Base-by-base conservation (phyloP, 2,888 invertebrate species). In the Bembecia ichneumoniformis region DNA sequence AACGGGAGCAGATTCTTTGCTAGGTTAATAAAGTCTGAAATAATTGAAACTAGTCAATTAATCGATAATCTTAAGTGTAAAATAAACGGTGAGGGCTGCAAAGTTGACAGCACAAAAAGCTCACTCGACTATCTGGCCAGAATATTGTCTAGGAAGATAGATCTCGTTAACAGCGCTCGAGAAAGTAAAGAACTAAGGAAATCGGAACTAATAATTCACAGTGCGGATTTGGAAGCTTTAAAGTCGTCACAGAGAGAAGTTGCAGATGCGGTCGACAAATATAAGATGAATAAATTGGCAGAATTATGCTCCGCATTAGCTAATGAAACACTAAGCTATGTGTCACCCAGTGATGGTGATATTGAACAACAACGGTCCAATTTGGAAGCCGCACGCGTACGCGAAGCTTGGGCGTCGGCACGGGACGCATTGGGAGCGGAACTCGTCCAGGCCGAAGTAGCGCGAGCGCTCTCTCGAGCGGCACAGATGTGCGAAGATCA, bases 381-480 rank as follows among this genome's bases (percentile, higher is more conserved):
- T 64, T 57, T 88, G 20, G 92, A 91, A 56, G 91, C 92, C 58
- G 90, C 90, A 49, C 88, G 93, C 35, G 91, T 93, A 15, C 90
- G 93, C 34, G 92, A 92, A 62, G 93, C 94, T 3, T 93, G 92
- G 91, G 90, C 91, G 40, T 88, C 91, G 52, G 94, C 95, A 1
- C 91, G 93, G 49, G 93, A 94, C 64, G 90, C 91, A 1, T 91
- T 94, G 0, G 93, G 92, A 61, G 90, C 91, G 1, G 93, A 93
- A 71, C 82, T 94, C 28, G 92, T 94, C 28, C 93, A 93, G 65
- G 91, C 93, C 0, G 94, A 94, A 77, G 92, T 94, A 53, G 90
- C 92, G 14, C 92, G 93, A 52, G 92, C 94, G 4, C 88, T 94
- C 66, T 86, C 89, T 63, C 88, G 92, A 43, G 93, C 92, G 51